Conservation (phyloP, 2,113 vertebrate species). For the Pipa parva region DNA sequence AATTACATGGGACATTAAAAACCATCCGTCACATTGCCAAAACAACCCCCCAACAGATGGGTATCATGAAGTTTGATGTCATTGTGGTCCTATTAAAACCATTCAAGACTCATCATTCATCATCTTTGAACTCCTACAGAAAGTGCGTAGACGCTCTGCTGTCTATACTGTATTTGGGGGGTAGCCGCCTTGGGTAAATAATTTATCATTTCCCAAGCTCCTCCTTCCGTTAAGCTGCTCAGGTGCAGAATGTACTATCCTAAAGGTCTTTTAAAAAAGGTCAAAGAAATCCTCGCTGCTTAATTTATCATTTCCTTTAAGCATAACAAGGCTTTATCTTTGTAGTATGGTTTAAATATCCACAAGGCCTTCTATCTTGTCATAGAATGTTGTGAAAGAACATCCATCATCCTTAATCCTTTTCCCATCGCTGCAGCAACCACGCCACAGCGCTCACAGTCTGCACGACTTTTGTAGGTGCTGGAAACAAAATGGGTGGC, state of each 20-base stretch:
- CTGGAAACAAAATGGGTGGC: background rate
- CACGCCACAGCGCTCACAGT: background rate
- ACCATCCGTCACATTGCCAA: background rate
- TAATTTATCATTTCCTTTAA: conserved; percentile 21
- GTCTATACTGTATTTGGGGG: conserved; percentile 34
- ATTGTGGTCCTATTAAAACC: conserved; percentile 29
- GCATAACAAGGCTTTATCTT: conserved; percentile 11
- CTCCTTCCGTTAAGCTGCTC: conserved; percentile 14
- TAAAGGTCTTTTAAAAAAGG: conserved; percentile 24
- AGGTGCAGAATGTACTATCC: conserved; percentile 20
- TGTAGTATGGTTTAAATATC: background rate
- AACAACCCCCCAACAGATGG: conserved; percentile 15
- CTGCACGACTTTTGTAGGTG: conserved; percentile 7
- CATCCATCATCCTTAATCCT: conserved; percentile 30
- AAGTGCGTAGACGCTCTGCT: conserved; percentile 5
- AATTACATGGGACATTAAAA: background rate
- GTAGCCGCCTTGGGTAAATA: conserved; percentile 5
- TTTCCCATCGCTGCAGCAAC: conserved; percentile 11
- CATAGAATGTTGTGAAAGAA: conserved; percentile 3
- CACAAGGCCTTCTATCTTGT: conserved; percentile 15
- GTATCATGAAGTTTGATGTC: conserved; percentile 7
- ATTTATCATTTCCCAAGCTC: conserved; percentile 25
- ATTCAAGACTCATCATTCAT: conserved; percentile 26
- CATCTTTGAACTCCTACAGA: conserved; percentile 15
- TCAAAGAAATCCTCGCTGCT: conserved; percentile 2